Conservation (phyloP, 1,140 invertebrate species). For the Euwallacea fornicatus region DNA sequence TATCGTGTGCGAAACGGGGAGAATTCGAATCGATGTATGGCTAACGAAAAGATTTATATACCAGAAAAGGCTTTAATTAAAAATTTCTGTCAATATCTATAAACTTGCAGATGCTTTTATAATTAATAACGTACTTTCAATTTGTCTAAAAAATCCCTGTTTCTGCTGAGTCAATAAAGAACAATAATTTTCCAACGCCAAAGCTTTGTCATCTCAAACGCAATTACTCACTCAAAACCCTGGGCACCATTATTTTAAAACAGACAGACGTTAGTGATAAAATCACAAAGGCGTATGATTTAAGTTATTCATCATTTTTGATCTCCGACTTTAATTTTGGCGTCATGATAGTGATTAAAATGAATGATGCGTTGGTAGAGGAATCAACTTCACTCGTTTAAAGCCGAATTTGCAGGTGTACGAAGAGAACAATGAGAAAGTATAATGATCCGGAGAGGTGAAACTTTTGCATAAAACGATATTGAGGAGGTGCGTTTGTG, state of each 20-base stretch:
- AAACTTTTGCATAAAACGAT: background rate
- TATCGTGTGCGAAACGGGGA: too few species aligned
- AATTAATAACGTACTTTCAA: too few species aligned
- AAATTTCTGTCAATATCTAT: too few species aligned
- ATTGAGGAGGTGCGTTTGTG: background rate
- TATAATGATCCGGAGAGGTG: background rate
- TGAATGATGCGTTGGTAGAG: background rate
- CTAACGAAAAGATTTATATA: too few species aligned
- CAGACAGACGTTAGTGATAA: background rate
- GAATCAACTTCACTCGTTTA: conserved; percentile 2
- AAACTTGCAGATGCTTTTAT: too few species aligned
- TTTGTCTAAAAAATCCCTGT: too few species aligned
- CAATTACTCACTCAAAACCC: background rate
- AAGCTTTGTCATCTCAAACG: background rate
- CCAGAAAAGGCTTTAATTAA: too few species aligned
- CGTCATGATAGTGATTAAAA: conserved; percentile 2
- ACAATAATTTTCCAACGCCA: background rate
- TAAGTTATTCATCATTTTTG: conserved; percentile 3
- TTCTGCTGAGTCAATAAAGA: too few species aligned
- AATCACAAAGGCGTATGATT: conserved; percentile 3
- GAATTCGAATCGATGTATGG: too few species aligned
- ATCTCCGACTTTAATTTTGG: background rate
- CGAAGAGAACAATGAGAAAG: background rate
- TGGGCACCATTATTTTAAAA: background rate
- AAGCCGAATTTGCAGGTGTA: background rate